Base-by-base conservation (phyloP, 2,888 invertebrate genomes). In the Congeria kusceri region DNA sequence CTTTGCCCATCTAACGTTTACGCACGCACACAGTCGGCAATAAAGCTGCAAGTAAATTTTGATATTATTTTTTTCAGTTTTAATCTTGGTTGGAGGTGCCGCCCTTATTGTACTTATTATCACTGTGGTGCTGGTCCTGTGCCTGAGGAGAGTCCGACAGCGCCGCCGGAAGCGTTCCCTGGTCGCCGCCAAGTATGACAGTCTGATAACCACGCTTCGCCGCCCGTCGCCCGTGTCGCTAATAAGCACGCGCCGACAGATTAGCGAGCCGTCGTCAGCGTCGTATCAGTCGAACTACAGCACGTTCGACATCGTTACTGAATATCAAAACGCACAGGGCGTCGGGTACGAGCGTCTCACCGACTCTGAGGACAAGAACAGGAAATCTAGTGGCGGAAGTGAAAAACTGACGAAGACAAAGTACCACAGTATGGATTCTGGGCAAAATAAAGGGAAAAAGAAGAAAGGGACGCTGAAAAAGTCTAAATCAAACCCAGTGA, bases 161-260 rank as follows among this genome's bases (percentile, higher is more conserved):
- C 27, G 69, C 7, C 53, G 72, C 20, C 58, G 44, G 1, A 76
- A 71, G 59, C 67, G 65, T 32, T 70, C 29, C 20, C 59, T 49
- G 32, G 28, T 70, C 5, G 46, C 67, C 25, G 29, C 71, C 4
- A 79, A 77, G 44, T 80, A 83, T 49, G 83, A 83, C 61, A 56
- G 59, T 13, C 49, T 81, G 39, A 66, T 71, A 27, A 75, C 81
- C 5, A 70, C 70, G 4, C 56, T 69, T 0, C 65, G 49, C 9
- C 73, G 77, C 25, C 57, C 70, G 3, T 66, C 74, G 29, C 80
- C 75, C 7, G 69, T 77, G 29, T 62, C 74, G 2, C 27, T 80
- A n/a, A 64, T 72, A 2, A 61, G 57, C 9, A 63, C 77, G 13
- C 70, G 62, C 29, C 69, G 74, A 23, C 83, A 79, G 67, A 39